Conservation (phyloP, 2,113 vertebrate genomes). For the Varanus salvator region DNA sequence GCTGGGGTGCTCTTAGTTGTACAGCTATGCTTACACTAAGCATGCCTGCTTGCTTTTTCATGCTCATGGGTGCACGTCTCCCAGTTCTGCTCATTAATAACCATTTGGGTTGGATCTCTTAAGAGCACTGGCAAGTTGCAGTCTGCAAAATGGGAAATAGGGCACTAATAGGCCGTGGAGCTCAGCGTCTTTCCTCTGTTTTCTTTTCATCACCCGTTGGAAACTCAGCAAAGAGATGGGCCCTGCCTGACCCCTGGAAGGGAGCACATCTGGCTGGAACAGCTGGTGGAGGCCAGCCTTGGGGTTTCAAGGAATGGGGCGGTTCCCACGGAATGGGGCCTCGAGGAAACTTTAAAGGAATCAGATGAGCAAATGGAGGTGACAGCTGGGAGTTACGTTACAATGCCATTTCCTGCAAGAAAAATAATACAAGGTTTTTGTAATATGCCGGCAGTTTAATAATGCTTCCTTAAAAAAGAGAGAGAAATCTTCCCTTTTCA, state of each 20-base stretch:
- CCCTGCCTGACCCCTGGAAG: background rate
- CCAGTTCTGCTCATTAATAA: background rate
- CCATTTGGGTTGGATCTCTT: background rate
- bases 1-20: background rate
- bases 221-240: background rate
- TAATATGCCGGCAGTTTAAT: background rate
- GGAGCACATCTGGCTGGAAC: background rate
- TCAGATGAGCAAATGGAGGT: background rate
- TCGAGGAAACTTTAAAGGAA: background rate
- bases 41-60: background rate
- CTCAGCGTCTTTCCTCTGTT: background rate
- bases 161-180: background rate
- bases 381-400: background rate
- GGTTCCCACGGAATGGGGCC: background rate
- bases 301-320: background rate
- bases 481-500: background rate
- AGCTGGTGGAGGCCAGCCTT: background rate
- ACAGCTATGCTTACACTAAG: background rate
- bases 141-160: background rate
- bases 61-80: background rate
- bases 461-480: background rate
- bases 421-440: background rate
- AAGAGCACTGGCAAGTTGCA: background rate
- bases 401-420: background rate
- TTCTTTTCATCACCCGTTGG: background rate